Conservation (phyloP, 1,140 invertebrate species). For the Tetraneura akinire region DNA sequence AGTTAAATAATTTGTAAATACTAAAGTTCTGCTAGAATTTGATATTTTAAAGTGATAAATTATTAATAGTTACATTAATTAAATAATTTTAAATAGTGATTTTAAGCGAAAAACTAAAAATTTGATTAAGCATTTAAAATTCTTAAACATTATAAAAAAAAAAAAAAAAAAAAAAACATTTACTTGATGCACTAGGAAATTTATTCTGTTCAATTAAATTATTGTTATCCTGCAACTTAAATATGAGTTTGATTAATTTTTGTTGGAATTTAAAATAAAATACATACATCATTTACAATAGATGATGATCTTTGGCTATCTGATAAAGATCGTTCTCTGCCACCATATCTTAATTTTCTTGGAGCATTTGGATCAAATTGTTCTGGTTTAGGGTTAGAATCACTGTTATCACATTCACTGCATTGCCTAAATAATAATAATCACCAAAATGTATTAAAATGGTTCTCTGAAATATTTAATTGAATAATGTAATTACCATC, state of each 20-base stretch:
- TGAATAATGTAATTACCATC: slow-evolving; percentile 76
- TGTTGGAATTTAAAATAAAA: not conserved
- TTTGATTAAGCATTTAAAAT: too few species aligned
- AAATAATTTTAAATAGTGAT: too few species aligned
- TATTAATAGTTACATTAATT: too few species aligned
- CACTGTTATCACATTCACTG: slow-evolving; percentile 82
- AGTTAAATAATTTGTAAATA: not conserved
- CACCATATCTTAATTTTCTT: slow-evolving; percentile 63
- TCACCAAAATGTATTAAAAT: not conserved
- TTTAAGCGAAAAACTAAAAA: too few species aligned
- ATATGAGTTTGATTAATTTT: not conserved
- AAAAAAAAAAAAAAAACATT: not conserved
- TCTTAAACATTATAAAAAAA: not conserved
- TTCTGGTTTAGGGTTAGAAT: slow-evolving; percentile 74
- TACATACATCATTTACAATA: slow-evolving; percentile 36
- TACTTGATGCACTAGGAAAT: not conserved
- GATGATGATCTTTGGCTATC: slow-evolving; percentile 33
- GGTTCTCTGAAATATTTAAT: slow-evolving; percentile 16
- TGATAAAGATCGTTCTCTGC: slow-evolving; percentile 48
- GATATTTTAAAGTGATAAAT: too few species aligned
- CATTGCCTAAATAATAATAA: slow-evolving; percentile 72
- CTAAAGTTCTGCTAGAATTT: not conserved
- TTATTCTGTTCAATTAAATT: slow-evolving; percentile 22
- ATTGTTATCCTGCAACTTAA: slow-evolving; percentile 13
- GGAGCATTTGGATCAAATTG: slow-evolving; percentile 76